Percentiles rank a stretch among this genome's conserved stretches.
phyloP scores from a whole-genome alignment of 2,888 invertebrate species.

The Chydorus sphaericus region DNA sequence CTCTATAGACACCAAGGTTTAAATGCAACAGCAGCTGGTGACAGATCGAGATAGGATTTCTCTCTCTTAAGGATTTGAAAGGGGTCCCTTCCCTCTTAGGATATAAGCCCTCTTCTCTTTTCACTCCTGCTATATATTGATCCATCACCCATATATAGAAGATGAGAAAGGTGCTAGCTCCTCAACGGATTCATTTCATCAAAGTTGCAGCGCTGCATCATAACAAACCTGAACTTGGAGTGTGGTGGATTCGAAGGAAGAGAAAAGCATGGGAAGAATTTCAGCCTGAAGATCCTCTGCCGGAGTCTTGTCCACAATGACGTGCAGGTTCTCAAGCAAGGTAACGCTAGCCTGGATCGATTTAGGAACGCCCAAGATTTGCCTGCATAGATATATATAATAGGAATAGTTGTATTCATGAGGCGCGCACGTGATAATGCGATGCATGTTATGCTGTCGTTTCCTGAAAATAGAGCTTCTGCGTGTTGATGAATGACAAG shows the following conservation, averaged over 20 bases:
- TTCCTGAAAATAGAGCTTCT: no score
- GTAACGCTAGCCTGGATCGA: slow-evolving; percentile 74
- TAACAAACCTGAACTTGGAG: slow-evolving; percentile 90
- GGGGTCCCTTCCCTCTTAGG: no score
- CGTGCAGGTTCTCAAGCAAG: slow-evolving; percentile 74
- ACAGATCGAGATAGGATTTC: no score
- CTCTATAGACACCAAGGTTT: no score
- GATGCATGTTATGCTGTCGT: no score
- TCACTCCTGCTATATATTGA: neutral
- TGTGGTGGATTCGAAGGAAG: slow-evolving; percentile 71
- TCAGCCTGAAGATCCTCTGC: slow-evolving; percentile 62
- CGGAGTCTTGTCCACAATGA: slow-evolving; percentile 73
- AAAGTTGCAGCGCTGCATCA: no score
- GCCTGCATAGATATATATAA: no score
- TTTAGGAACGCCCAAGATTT: slow-evolving; percentile 59
- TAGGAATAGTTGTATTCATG: slow-evolving; percentile 8
- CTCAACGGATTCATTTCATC: no score
- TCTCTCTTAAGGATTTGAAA: no score
- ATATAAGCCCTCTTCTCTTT: neutral
- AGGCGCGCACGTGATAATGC: no score
- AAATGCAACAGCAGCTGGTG: no score
- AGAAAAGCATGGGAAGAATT: slow-evolving; percentile 71
- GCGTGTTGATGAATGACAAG: neutral
- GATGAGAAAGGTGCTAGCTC: neutral
- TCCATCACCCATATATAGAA: neutral